phyloP scores from a whole-genome alignment of 2,113 vertebrate species.

The Mugil cephalus region DNA sequence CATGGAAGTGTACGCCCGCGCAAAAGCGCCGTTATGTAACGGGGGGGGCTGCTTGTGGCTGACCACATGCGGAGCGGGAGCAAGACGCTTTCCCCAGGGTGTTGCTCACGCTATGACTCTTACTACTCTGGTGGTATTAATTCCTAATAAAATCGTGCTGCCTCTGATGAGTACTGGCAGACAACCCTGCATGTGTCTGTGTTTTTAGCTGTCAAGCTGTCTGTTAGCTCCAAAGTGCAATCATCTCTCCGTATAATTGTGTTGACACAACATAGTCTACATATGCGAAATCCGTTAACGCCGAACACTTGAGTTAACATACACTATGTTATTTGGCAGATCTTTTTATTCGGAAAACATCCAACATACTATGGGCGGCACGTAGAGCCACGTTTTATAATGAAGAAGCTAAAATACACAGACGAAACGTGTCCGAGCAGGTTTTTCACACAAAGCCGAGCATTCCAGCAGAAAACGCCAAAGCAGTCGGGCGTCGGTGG shows the following conservation, averaged over 20 bases:
- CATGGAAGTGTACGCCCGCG: slow-evolving; percentile 40
- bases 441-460: slow-evolving; percentile 3
- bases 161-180: slow-evolving; percentile 37
- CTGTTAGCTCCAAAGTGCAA: slow-evolving; percentile 18
- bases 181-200: slow-evolving; percentile 27
- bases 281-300: slow-evolving; percentile 34
- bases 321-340: not conserved
- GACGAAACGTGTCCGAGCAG: slow-evolving; percentile 37
- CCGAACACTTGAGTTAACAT: slow-evolving; percentile 9
- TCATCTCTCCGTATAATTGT: slow-evolving; percentile 33
- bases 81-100: slow-evolving; percentile 28
- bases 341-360: slow-evolving; percentile 26
- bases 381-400: slow-evolving; percentile 12
- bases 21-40: slow-evolving; percentile 69
- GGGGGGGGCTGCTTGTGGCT: slow-evolving; percentile 60
- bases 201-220: slow-evolving; percentile 37
- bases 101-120: slow-evolving; percentile 39
- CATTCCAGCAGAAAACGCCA: slow-evolving; percentile 22
- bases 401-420: slow-evolving; percentile 4
- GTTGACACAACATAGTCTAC: slow-evolving; percentile 33
- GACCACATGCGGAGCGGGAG: slow-evolving; percentile 41
- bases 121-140: slow-evolving; percentile 43
- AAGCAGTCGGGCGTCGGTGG: slow-evolving; percentile 30
- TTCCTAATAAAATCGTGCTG: slow-evolving; percentile 42
- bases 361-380: not conserved